Percentiles rank a stretch among this genome's conserved stretches.
Evolutionary conservation across 2,113 vertebrate genomes (phyloP).

Genomic region (Pipa parva): DNA sequence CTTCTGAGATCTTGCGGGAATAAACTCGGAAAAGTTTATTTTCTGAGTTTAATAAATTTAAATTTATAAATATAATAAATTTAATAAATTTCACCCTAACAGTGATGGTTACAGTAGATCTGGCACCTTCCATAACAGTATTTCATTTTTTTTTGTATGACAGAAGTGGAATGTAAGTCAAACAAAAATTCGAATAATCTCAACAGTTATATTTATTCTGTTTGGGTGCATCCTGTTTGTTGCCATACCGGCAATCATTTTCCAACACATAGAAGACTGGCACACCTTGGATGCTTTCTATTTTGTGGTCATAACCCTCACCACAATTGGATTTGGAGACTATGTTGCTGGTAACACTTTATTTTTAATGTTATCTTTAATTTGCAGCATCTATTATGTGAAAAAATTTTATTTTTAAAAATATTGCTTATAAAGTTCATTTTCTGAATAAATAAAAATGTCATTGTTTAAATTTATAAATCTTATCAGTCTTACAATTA

Average conservation of each 20-base stretch:
- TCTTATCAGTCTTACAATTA: no score
- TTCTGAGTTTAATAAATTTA: no score
- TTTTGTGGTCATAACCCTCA: constrained; percentile 96
- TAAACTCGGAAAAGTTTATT: no score
- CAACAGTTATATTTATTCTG: constrained; percentile 93
- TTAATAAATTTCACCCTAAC: no score
- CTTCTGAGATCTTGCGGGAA: no score
- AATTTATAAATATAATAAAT: no score
- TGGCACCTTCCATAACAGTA: no score
- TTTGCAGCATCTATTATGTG: no score
- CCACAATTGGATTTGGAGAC: constrained; percentile 96
- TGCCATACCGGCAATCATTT: constrained; percentile 88
- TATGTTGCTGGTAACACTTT: constrained; percentile 86
- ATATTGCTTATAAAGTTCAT: neutral
- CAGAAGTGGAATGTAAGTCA: constrained; percentile 98
- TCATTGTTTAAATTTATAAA: no score
- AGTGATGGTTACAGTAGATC: no score
- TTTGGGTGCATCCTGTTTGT: constrained; percentile 96
- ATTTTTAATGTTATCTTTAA: neutral
- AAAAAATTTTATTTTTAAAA: neutral
- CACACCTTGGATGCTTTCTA: constrained; percentile 93
- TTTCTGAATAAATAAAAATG: neutral
- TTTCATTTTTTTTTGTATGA: constrained; percentile 19
- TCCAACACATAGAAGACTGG: constrained; percentile 97
- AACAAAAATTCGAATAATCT: constrained; percentile 96